Percentiles rank a stretch among this genome's conserved stretches.
Evolutionary conservation across 2,113 vertebrate genomes (phyloP).

Genomic region (Vulpes vulpes): DNA sequence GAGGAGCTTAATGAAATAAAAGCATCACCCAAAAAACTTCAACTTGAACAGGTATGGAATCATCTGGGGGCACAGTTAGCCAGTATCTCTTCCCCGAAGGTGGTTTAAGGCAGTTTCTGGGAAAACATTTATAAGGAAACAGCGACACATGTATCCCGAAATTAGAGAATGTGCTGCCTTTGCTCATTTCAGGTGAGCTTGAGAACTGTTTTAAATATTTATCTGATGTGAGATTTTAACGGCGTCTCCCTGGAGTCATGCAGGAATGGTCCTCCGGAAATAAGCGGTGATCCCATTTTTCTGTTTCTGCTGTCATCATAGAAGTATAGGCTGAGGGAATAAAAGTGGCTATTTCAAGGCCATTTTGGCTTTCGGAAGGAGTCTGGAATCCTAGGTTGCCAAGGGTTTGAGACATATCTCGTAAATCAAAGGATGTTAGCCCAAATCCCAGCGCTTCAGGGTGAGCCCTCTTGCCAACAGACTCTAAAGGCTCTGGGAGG

Average conservation of each 20-base stretch:
- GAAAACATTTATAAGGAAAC: slow-evolving; percentile 50
- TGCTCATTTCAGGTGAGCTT: slow-evolving; percentile 24
- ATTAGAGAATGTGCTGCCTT: background rate
- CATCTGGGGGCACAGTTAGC: background rate
- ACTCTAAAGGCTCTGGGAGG: slow-evolving; percentile 17
- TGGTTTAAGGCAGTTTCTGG: slow-evolving; percentile 45
- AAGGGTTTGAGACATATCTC: slow-evolving; percentile 20
- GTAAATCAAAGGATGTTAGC: slow-evolving; percentile 68
- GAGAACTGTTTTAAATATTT: slow-evolving; percentile 35
- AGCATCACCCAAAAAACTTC: background rate
- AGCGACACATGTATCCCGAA: background rate
- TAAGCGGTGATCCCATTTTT: slow-evolving; percentile 25
- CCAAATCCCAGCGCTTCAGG: slow-evolving; percentile 57
- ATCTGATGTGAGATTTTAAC: background rate
- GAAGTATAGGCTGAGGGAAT: background rate
- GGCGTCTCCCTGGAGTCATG: background rate
- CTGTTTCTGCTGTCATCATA: slow-evolving; percentile 10
- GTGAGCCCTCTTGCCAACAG: slow-evolving; percentile 60
- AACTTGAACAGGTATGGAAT: background rate
- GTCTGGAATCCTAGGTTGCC: slow-evolving; percentile 1
- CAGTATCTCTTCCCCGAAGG: background rate
- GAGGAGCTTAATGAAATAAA: background rate
- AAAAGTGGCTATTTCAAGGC: slow-evolving; percentile 42
- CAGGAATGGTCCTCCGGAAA: slow-evolving; percentile 30
- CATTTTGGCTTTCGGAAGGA: background rate